phyloP scores from a whole-genome alignment of 2,888 invertebrate species.

The Dryadula phaetusa region DNA sequence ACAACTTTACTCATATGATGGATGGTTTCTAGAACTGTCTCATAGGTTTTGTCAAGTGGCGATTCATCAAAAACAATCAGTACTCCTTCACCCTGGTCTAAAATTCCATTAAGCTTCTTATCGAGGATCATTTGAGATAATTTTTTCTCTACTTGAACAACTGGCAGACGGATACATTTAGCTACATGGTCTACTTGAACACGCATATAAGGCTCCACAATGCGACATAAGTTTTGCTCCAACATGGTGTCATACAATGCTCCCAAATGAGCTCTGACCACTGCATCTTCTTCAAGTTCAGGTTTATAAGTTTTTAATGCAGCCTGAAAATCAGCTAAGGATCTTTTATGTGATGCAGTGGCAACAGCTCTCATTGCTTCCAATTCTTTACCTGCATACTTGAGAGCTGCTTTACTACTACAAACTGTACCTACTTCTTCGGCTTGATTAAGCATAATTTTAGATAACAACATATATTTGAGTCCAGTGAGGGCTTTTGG shows the following conservation, averaged over 20 bases:
- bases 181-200: conserved; percentile 98
- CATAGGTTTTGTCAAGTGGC: conserved; percentile 97
- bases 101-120: conserved; percentile 97
- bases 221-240: conserved; percentile 99
- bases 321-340: conserved; percentile 97
- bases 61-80: conserved; percentile 98
- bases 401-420: conserved; percentile 98
- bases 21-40: conserved; percentile 98
- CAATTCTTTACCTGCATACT: conserved; percentile 97
- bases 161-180: conserved; percentile 94
- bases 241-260: conserved; percentile 99
- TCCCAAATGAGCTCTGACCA: conserved; percentile 98
- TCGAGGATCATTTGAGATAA: conserved; percentile 99
- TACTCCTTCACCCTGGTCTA: conserved; percentile 99
- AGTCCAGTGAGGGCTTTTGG: conserved; percentile 96
- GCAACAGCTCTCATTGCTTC: conserved; percentile 99
- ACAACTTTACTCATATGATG: conserved; percentile 99
- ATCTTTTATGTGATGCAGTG: conserved; percentile 97
- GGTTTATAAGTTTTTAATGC: conserved; percentile 93
- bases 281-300: conserved; percentile 97
- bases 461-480: conserved; percentile 99
- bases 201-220: conserved; percentile 99
- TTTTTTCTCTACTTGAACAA: conserved; percentile 98
- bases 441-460: conserved; percentile 98
- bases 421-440: conserved; percentile 98